Conservation (phyloP, 1,140 invertebrate species). For the Lithobius niger region DNA sequence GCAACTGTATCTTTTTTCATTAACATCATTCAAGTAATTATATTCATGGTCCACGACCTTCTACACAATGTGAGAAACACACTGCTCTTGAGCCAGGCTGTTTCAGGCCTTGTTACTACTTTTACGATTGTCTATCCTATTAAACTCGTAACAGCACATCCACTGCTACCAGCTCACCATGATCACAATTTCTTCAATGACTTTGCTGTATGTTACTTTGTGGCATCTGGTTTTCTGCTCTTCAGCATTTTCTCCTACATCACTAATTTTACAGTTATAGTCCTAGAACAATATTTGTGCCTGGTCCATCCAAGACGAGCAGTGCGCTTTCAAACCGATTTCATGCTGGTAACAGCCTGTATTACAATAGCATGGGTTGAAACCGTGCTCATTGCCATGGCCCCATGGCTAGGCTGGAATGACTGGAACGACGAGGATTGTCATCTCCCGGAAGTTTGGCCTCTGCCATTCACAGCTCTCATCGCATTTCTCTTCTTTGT, state of each 20-base stretch:
- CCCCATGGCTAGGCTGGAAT: constrained; percentile 20
- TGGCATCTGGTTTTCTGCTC: constrained; percentile 15
- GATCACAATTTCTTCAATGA: constrained; percentile 14
- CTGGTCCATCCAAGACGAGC: constrained; percentile 12
- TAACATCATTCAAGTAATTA: constrained; percentile 16
- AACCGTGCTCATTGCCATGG: constrained; percentile 11
- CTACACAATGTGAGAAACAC: constrained; percentile 14
- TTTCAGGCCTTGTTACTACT: constrained; percentile 15
- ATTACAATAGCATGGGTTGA: constrained; percentile 16
- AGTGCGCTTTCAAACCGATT: constrained; percentile 3
- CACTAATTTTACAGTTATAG: constrained; percentile 16
- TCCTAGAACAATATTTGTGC: constrained; percentile 17
- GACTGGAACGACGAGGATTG: constrained; percentile 17
- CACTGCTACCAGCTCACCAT: background rate
- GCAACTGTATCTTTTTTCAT: constrained; percentile 20
- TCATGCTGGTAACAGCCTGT: constrained; percentile 1
- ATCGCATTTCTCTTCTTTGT: constrained; percentile 13
- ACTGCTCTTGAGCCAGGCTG: constrained; percentile 13
- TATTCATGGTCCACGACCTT: constrained; percentile 13
- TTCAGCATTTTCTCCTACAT: constrained; percentile 14
- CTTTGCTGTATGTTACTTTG: constrained; percentile 16
- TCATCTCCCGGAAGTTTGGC: constrained; percentile 19
- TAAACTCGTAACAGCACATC: constrained; percentile 15
- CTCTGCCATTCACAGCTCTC: constrained; percentile 17
- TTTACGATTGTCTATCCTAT: constrained; percentile 18